These are phyloP conservation scores for Aphyosemion australe DNA, from an alignment of 2,113 vertebrate species.

Conservation along the genomic window DNA sequence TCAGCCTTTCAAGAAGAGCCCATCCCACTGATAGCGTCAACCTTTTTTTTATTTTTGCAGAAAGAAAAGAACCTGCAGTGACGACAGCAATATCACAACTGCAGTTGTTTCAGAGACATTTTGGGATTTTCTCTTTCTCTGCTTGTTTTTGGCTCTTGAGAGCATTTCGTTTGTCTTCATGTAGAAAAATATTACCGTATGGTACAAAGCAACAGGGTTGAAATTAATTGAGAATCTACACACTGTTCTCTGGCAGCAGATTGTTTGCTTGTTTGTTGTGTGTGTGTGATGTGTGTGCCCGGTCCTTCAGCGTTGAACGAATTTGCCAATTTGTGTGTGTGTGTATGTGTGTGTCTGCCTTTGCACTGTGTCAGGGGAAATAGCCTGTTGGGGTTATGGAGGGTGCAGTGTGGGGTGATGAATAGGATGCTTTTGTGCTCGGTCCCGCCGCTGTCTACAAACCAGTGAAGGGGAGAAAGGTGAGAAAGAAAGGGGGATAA, in stretches of 20 bases:
- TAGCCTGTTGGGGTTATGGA: constrained; percentile 72
- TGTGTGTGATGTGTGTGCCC: constrained; percentile 59
- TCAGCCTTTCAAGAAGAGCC: constrained; percentile 53
- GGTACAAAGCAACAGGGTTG: constrained; percentile 64
- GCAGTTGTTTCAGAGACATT: constrained; percentile 11
- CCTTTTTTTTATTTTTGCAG: constrained; percentile 11
- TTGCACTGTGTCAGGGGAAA: constrained; percentile 59
- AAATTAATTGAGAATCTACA: constrained; percentile 71
- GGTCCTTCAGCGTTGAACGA: constrained; percentile 54
- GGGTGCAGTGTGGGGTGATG: constrained; percentile 70
- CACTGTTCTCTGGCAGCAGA: constrained; percentile 71
- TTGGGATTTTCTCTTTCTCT: constrained; percentile 34
- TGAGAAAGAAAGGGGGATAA: constrained; percentile 51
- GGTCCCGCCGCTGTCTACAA: constrained; percentile 69
- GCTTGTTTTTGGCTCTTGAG: constrained; percentile 36
- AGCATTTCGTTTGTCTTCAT: constrained; percentile 45
- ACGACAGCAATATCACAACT: constrained; percentile 31
- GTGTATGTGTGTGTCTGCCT: constrained; percentile 5
- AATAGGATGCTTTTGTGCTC: constrained; percentile 75
- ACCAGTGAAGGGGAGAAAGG: constrained; percentile 69
- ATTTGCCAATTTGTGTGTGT: constrained; percentile 42
- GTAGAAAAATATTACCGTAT: constrained; percentile 37
- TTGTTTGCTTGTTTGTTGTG: constrained; percentile 70
- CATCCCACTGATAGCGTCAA: constrained; percentile 53
- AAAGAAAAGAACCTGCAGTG: constrained; percentile 13